A percentile compares a stretch with the other conserved stretches of the same genome.
Conservation (phyloP, 2,888 invertebrate genomes). For the Lathronympha strigana region DNA sequence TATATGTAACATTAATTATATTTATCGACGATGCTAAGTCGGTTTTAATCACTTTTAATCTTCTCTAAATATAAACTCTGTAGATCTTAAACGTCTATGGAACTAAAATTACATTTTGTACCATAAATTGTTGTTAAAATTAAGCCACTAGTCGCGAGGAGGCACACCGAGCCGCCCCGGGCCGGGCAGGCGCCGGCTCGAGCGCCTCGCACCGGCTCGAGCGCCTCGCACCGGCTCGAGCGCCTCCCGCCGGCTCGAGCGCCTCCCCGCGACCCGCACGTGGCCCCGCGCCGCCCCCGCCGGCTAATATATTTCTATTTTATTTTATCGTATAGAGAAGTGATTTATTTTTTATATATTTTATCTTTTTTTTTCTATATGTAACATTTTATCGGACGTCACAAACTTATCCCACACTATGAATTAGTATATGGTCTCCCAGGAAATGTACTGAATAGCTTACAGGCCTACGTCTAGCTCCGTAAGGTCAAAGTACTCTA, state of each 20-base stretch:
- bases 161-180: slow-evolving; percentile 8
- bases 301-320: slow-evolving; percentile 63
- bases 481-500: slow-evolving; percentile 62
- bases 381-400: slow-evolving; percentile 77
- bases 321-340: slow-evolving; percentile 70
- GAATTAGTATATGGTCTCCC: slow-evolving; percentile 58
- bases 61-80: slow-evolving; percentile 79
- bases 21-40: slow-evolving; percentile 52
- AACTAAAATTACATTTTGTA: slow-evolving; percentile 82
- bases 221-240: slow-evolving; percentile 15
- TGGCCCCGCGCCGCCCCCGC: slow-evolving; percentile 64
- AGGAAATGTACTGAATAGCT: slow-evolving; percentile 70
- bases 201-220: not conserved
- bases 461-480: slow-evolving; percentile 61
- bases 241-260: slow-evolving; percentile 61
- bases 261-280: slow-evolving; percentile 31
- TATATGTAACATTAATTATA: slow-evolving; percentile 53
- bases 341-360: slow-evolving; percentile 73
- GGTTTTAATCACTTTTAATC: slow-evolving; percentile 38
- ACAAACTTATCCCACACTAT: slow-evolving; percentile 73
- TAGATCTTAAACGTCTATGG: slow-evolving; percentile 78
- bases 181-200: not conserved
- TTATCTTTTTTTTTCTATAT: slow-evolving; percentile 68
- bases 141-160: slow-evolving; percentile 66
- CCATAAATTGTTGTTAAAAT: slow-evolving; percentile 77